Conservation (phyloP, 2,113 vertebrate genomes). For the Charina bottae region DNA sequence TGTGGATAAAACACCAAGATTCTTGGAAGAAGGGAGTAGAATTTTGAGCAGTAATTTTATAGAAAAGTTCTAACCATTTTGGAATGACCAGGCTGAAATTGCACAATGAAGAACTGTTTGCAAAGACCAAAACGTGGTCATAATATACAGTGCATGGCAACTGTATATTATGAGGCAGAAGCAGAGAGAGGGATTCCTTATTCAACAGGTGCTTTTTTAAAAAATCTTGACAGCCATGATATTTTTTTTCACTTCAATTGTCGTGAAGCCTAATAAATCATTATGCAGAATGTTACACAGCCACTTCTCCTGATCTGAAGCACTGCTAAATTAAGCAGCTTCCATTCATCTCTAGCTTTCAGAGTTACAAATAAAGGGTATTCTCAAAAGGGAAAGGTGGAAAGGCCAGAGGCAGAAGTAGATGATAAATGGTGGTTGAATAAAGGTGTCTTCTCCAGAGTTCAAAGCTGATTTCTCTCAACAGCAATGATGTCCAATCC, state of each 20-base stretch:
- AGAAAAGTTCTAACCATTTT: neutral
- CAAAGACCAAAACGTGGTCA: neutral
- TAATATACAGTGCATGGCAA: too few species aligned
- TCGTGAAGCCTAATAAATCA: slow-evolving; percentile 3
- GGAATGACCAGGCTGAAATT: neutral
- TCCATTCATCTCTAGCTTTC: neutral
- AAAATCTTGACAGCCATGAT: neutral
- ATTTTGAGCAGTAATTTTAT: neutral
- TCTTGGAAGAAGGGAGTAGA: neutral
- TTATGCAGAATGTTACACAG: neutral
- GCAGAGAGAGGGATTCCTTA: neutral
- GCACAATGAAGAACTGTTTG: neutral
- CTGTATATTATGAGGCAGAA: neutral
- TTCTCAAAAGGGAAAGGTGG: neutral
- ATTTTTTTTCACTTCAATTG: neutral
- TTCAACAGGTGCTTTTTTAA: neutral
- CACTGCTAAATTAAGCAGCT: neutral
- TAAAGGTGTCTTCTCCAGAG: neutral
- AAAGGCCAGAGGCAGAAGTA: neutral
- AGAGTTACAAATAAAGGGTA: slow-evolving; percentile 5
- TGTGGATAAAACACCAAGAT: neutral
- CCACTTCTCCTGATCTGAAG: neutral
- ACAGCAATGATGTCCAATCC: neutral
- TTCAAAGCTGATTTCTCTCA: neutral
- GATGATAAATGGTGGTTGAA: neutral